Conservation (phyloP, 2,888 invertebrate genomes). For the Eristalis pertinax region DNA sequence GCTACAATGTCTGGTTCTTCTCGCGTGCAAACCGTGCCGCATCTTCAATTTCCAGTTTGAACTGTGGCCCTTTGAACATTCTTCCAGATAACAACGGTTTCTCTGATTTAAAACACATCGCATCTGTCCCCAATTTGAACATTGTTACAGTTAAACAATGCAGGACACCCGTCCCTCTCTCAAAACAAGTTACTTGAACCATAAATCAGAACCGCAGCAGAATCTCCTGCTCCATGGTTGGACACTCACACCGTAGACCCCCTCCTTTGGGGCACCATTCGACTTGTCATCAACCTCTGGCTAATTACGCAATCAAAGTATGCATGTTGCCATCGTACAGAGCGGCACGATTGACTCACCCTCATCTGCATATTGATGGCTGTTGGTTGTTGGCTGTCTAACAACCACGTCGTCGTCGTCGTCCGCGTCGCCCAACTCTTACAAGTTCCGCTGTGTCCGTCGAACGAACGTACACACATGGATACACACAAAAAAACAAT, state of each 20-base stretch:
- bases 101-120: too few species aligned
- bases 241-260: background rate
- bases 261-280: slow-evolving; percentile 39
- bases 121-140: too few species aligned
- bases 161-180: background rate
- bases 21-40: too few species aligned
- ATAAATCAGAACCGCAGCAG: background rate
- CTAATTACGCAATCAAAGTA: slow-evolving; percentile 66
- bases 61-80: background rate
- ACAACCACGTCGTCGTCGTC: slow-evolving; percentile 41
- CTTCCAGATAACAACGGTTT: background rate
- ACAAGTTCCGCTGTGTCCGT: slow-evolving; percentile 38
- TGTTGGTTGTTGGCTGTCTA: slow-evolving; percentile 61
- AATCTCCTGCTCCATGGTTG: background rate
- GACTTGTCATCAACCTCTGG: slow-evolving; percentile 60
- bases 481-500: background rate
- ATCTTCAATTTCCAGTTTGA: background rate
- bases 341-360: slow-evolving; percentile 62
- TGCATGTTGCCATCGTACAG: slow-evolving; percentile 15
- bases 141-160: background rate
- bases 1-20: too few species aligned
- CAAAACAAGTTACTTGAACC: background rate
- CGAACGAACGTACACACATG: background rate
- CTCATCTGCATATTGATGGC: slow-evolving; percentile 69
- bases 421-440: slow-evolving; percentile 34